Evolutionary conservation across 2,888 invertebrate genomes (phyloP).

Genomic region (Nasonovia ribisnigri): DNA sequence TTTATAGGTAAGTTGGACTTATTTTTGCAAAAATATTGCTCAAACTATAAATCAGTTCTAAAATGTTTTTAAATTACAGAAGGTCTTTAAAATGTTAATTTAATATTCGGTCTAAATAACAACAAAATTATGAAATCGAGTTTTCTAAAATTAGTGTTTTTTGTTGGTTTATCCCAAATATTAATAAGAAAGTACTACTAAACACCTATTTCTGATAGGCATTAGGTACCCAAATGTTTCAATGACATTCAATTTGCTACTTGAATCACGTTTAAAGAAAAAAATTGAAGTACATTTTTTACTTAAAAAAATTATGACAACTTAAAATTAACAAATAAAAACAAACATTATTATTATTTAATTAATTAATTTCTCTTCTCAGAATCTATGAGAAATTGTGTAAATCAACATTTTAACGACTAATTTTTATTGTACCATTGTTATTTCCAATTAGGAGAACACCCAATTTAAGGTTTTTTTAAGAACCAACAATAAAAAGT

Average conservation of each 20-base stretch:
- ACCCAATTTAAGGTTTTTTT: background rate
- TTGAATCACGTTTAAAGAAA: background rate
- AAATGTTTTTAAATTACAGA: too few relatives aligned
- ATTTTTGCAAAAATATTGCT: background rate
- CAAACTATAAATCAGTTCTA: background rate
- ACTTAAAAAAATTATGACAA: background rate
- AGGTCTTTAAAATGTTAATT: too few relatives aligned
- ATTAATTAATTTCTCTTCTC: background rate
- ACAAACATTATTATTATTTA: background rate
- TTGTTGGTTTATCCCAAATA: background rate
- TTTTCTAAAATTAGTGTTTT: background rate
- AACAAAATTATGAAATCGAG: background rate
- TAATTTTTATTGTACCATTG: background rate
- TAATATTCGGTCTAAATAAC: background rate
- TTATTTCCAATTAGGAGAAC: background rate
- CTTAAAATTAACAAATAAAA: background rate
- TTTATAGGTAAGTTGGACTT: background rate
- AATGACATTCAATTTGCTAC: background rate
- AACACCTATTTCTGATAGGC: background rate
- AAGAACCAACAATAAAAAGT: background rate
- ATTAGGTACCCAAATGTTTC: background rate
- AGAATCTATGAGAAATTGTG: background rate
- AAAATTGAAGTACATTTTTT: background rate
- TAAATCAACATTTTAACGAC: background rate
- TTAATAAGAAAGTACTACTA: background rate